Percentiles rank a stretch among this genome's conserved stretches.
Conservation (phyloP, 1,140 invertebrate species). For the Phocides pigmalion region DNA sequence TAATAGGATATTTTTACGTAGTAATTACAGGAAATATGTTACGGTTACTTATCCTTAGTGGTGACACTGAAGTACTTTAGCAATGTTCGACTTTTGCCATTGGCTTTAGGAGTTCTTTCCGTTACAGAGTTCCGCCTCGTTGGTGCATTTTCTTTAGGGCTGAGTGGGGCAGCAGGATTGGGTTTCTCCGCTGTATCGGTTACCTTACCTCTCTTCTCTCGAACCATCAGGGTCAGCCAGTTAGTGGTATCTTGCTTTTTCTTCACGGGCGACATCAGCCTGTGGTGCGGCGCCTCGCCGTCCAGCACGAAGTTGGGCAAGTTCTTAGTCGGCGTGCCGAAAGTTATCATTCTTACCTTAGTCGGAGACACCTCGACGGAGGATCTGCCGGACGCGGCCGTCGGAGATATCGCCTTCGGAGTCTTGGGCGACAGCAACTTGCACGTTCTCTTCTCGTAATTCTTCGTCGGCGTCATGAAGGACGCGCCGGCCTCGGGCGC, state of each 20-base stretch:
- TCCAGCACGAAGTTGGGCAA: constrained; percentile 91
- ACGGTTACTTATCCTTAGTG: constrained; percentile 36
- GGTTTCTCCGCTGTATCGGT: constrained; percentile 51
- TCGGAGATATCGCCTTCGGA: constrained; percentile 44
- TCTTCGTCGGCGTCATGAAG: constrained; percentile 67
- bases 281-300: constrained; percentile 89
- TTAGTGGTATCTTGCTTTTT: constrained; percentile 87
- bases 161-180: constrained; percentile 84
- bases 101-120: constrained; percentile 59
- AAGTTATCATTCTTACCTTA: constrained; percentile 55
- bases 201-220: constrained; percentile 79
- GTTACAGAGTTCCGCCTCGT: constrained; percentile 68
- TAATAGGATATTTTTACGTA: background rate
- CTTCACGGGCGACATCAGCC: constrained; percentile 88
- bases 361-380: constrained; percentile 49
- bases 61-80: constrained; percentile 66
- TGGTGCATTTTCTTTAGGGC: constrained; percentile 84
- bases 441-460: constrained; percentile 58
- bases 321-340: constrained; percentile 88
- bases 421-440: constrained; percentile 55
- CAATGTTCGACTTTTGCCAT: constrained; percentile 57
- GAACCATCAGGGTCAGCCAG: constrained; percentile 89
- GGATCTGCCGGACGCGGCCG: constrained; percentile 36
- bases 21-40: background rate
- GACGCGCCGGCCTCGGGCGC: constrained; percentile 53